Evolutionary conservation across 2,888 invertebrate species (phyloP), one percentile per base, ranked within the genome.

Genomic region (Atherix ibis): DNA sequence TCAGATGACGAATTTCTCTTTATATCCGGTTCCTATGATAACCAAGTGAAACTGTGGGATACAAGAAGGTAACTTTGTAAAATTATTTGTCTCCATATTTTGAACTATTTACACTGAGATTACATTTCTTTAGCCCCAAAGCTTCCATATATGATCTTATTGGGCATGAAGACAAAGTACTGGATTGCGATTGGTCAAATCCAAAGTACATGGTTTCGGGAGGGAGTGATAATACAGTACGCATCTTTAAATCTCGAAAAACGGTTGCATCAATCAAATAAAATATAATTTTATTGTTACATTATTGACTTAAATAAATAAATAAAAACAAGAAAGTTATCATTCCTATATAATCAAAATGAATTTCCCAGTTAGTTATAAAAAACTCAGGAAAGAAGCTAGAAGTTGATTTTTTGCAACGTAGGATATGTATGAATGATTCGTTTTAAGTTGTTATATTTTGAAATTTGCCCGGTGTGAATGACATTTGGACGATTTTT

Each of bases 21-120:
- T 57, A 68, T 95, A 15, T 94, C 94, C 1, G 92, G 88, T 2
- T 81, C 88, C 1, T 89, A 92, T 52, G 97, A 98, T 53, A 74
- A 78, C 43, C 67, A 79, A 40, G 76, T 92, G 39, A 97, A 97
- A 62, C 65, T 97, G 31, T 98, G 98, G 98, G 97, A 98, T 60
- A 77, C 78, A 4, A 71, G 94, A 54, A 89, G 83, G 83, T 83
- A 19, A 33, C 29, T 37, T 35, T 30, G 28, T 16, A 12, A 13
- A 24, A 34, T 18, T 28, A 30, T 35, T 35, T 32, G 15, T 29
- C 17, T 28, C 30, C 12, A 25, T 22, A 37, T 17, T 56, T 59
- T 10, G 18, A 39, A 18, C 38, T 8, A 12, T 10, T 16, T 30
- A 15, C 4, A 17, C 8, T 15, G 14, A 14, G 9, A 40, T 43